Percentiles rank a stretch among this genome's conserved stretches.
These are phyloP conservation scores for Anguilla megastoma DNA, from an alignment of 2,797 vertebrate species.

Conservation along the genomic window DNA sequence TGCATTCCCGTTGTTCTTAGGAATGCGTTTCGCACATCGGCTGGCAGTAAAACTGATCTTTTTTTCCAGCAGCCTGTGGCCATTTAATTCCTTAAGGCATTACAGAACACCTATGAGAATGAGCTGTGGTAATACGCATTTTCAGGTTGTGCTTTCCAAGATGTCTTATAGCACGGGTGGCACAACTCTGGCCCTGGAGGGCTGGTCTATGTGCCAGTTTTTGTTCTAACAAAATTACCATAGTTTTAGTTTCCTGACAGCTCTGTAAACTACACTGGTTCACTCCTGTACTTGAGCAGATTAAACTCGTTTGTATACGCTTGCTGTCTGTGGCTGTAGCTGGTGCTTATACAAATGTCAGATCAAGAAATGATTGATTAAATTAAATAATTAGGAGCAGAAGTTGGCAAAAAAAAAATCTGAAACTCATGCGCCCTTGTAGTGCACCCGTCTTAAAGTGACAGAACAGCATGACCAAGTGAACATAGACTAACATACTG, in stretches of 20 bases:
- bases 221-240: background rate
- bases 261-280: background rate
- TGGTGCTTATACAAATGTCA: too few species aligned
- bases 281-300: background rate
- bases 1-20: background rate
- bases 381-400: too few species aligned
- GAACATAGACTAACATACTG: background rate
- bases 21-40: background rate
- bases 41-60: background rate
- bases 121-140: background rate
- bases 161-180: background rate
- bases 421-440: too few species aligned
- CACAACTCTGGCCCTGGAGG: background rate
- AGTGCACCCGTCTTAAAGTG: background rate
- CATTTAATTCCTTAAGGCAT: background rate
- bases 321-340: too few species aligned
- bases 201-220: background rate
- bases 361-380: too few species aligned
- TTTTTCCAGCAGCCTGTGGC: background rate
- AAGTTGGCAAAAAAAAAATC: too few species aligned
- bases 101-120: background rate
- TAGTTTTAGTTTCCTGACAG: background rate
- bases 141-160: background rate
- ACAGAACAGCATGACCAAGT: background rate
- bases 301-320: background rate